These are phyloP conservation scores for Labia minor DNA, from an alignment of 2,888 invertebrate genomes.

Conservation along the genomic window DNA sequence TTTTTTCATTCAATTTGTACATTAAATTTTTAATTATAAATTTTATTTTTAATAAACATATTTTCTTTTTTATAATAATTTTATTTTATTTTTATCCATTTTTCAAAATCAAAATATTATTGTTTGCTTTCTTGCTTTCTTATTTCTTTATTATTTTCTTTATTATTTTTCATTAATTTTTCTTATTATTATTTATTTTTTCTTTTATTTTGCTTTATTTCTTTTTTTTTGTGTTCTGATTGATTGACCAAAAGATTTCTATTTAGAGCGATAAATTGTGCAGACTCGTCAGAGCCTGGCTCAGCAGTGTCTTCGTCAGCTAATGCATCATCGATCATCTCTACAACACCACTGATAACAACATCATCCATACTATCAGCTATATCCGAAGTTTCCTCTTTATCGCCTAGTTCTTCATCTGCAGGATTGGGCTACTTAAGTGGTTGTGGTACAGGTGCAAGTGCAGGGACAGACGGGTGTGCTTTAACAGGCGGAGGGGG, in stretches of 20 bases:
- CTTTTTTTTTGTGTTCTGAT: not conserved
- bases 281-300: not conserved
- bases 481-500: not conserved
- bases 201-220: not conserved
- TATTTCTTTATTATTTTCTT: too few relatives aligned
- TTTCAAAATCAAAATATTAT: too few relatives aligned
- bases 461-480: not conserved
- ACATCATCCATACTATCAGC: not conserved
- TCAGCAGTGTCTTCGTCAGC: not conserved
- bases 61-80: too few relatives aligned
- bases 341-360: not conserved
- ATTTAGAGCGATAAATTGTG: constrained; percentile 13
- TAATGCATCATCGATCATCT: not conserved
- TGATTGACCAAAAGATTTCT: constrained; percentile 2
- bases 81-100: too few relatives aligned
- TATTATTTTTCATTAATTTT: not conserved
- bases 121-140: too few relatives aligned
- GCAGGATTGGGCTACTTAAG: not conserved
- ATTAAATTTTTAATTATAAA: too few relatives aligned
- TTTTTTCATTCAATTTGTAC: too few relatives aligned
- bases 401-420: too few relatives aligned
- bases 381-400: not conserved
- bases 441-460: not conserved
- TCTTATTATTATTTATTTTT: not conserved
- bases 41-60: too few relatives aligned